Evolutionary conservation across 2,888 invertebrate genomes (phyloP), one percentile per base, ranked within the genome.

Genomic region (Callosobruchus maculatus): DNA sequence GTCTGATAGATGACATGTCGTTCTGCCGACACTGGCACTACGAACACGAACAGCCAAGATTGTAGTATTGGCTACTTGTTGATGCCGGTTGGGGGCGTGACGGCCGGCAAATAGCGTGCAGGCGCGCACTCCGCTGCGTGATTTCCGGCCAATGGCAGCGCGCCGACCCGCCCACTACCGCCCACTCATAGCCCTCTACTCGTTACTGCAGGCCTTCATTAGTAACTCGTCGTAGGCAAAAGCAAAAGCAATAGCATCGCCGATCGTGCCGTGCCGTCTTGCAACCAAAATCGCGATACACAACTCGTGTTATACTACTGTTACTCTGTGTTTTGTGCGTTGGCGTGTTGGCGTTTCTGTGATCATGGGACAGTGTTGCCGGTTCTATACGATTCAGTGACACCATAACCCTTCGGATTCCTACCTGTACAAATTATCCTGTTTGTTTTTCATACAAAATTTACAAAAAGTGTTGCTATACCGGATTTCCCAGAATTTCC

Each of bases 11-110:
- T 7, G 49, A 49, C 49, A 13, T 49, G 49, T 49, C 49, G 18
- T 49, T 1, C 49, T 1, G 7, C 49, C 3, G 49, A 49, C 13
- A 49, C 49, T 18, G 49, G 7, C 49, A 49, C 1, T 49, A n/a
- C n/a, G n/a, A n/a, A n/a, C n/a, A n/a, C n/a, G n/a, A n/a, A n/a
- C n/a, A n/a, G 49, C 49, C 49, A 49, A 49, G 49, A 49, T 21
- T 66, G 71, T 20, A 67, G 85, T 87, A 87, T 87, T 86, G 86
- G 86, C 87, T 86, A 87, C 87, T 87, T 87, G 87, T 87, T 87
- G 87, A 86, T 86, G 79, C 75, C 76, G 21, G 22, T 1, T 2
- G 22, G 7, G 68, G 78, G 81, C 86, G 86, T 86, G 86, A 85
- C 81, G 85, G 83, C 80, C 83, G 82, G 81, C 85, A 84, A 81